A percentile compares a stretch with the other conserved stretches of the same genome.
These are phyloP conservation scores for Melanaphis sacchari DNA, from an alignment of 1,140 invertebrate species.

Conservation along the genomic window DNA sequence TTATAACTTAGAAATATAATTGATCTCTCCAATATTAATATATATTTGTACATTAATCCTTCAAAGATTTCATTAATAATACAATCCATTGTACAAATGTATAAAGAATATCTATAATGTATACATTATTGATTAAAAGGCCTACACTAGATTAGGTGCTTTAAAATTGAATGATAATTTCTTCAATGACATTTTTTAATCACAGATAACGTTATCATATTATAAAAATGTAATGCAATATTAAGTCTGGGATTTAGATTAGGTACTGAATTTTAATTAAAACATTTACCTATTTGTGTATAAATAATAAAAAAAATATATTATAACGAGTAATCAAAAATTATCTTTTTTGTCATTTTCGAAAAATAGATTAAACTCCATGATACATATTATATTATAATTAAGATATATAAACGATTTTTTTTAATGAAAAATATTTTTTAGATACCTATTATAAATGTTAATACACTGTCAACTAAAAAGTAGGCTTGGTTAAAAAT, in stretches of 20 bases:
- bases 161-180: not conserved
- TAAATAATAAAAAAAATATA: not conserved
- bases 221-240: not conserved
- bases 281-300: not conserved
- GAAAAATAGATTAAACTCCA: not conserved
- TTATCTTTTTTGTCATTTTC: not conserved
- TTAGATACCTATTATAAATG: not conserved
- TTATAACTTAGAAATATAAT: not conserved
- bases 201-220: not conserved
- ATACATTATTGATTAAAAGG: not conserved
- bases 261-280: no score
- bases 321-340: not conserved
- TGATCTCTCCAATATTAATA: not conserved
- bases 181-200: not conserved
- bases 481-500: no score
- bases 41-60: not conserved
- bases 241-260: slow-evolving; percentile 1
- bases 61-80: not conserved
- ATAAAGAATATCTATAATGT: not conserved
- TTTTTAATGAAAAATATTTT: not conserved
- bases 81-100: not conserved
- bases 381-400: not conserved
- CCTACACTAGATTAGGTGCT: not conserved
- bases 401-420: not conserved
- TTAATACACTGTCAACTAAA: no score